phyloP scores from a whole-genome alignment of 2,113 vertebrate genomes.

The Odontophorus gujanensis region DNA sequence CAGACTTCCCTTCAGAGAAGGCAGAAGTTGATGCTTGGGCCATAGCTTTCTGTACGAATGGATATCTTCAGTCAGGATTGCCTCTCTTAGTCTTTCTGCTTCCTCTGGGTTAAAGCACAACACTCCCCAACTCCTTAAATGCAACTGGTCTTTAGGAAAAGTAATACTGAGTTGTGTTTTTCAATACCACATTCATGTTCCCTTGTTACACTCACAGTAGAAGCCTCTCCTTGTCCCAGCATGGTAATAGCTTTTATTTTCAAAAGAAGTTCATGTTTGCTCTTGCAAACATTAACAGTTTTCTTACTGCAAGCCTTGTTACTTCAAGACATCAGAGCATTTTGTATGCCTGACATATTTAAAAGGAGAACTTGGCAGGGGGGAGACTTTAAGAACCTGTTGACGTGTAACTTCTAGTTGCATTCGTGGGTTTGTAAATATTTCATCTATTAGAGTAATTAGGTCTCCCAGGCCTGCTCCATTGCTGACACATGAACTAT shows the following conservation, averaged over 20 bases:
- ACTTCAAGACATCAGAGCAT: background rate
- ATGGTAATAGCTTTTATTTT: background rate
- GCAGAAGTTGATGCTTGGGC: background rate
- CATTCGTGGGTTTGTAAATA: background rate
- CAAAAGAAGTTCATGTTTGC: background rate
- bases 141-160: background rate
- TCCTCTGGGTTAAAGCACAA: no score
- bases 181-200: background rate
- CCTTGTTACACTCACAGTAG: background rate
- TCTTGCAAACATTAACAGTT: background rate
- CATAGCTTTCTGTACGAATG: background rate
- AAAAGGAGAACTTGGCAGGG: background rate
- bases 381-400: background rate
- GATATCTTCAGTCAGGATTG: background rate
- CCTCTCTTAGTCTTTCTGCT: background rate
- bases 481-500: background rate
- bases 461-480: background rate
- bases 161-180: background rate
- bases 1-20: background rate
- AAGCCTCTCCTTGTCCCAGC: background rate
- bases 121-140: background rate
- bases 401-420: background rate
- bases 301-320: background rate
- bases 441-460: background rate
- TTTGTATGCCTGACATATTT: background rate